Evolutionary conservation across 2,888 invertebrate species (phyloP), one percentile per base, ranked within the genome.

Genomic region (Protophormia terraenovae): DNA sequence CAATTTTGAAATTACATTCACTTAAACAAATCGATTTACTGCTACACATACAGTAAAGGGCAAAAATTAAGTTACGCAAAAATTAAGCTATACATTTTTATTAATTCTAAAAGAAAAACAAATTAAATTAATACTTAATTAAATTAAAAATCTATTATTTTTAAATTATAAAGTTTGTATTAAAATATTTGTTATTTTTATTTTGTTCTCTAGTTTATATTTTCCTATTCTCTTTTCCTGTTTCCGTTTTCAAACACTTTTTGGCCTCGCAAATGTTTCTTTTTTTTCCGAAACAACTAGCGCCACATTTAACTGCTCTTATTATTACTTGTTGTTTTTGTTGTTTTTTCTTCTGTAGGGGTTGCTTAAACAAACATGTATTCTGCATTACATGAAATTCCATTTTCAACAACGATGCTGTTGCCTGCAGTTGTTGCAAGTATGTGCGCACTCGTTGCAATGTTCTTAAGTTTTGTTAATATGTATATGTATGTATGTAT

Each of bases 391-490:
- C 77, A 71, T 77, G 67, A 72, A 72, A 50, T 66, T 64, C 55
- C 24, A 73, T 45, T 66, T 79, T 66, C 60, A 78, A n/a, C n/a
- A n/a, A 62, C 50, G 66, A 80, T 67, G 80, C 71, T 58, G 53
- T 32, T n/a, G 72, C 72, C 58, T n/a, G 72, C 72, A 72, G 60
- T 71, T 73, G 47, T 55, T 66, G 62, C 53, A 60, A 77, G 19
- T 41, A 22, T 45, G 38, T 53, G 50, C 27, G 16, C 4, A 22
- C 8, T 62, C 32, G n/a, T 71, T 50, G 35, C 58, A 47, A 58
- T 55, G 72, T 73, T 14, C 35, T 73, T 41, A 58, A 73, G 47
- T 73, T 73, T 80, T 58, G 80, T 80, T 80, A 80, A 80, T 67
- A 73, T n/a, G n/a, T n/a, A n/a, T n/a, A n/a, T n/a, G n/a, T n/a